Evolutionary conservation across 2,797 vertebrate genomes (phyloP).

Genomic region (Scolopax bukidnonensis): DNA sequence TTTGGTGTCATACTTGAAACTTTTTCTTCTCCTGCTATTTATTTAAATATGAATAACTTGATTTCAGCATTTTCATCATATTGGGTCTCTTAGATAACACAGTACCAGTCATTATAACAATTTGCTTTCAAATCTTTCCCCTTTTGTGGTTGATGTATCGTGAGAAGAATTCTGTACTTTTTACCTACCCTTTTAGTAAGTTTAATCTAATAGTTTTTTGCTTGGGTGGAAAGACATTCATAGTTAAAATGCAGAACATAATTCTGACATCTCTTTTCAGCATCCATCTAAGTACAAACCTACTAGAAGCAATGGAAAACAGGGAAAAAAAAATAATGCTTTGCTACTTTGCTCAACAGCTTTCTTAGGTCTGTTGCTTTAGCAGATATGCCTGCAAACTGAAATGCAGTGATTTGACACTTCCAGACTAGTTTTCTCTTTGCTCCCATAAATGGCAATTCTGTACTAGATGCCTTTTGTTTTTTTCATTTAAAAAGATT

Average conservation of each 20-base stretch:
- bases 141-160: background rate
- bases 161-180: slow-evolving; percentile 8
- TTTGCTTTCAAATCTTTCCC: slow-evolving; percentile 20
- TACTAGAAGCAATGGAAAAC: background rate
- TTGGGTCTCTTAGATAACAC: background rate
- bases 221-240: background rate
- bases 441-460: background rate
- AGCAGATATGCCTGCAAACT: background rate
- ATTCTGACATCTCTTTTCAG: background rate
- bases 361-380: background rate
- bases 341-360: background rate
- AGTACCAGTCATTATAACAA: background rate
- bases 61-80: background rate
- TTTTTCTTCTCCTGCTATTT: slow-evolving; percentile 11
- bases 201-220: slow-evolving; percentile 15
- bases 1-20: background rate
- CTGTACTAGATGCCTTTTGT: background rate
- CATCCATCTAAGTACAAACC: background rate
- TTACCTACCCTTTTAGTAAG: background rate
- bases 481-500: background rate
- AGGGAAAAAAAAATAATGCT: background rate
- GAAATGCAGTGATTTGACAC: background rate
- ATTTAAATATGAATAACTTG: slow-evolving; percentile 45
- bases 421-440: background rate
- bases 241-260: background rate